Evolutionary conservation across 2,888 invertebrate genomes (phyloP).

Genomic region (Epirrita christyi): DNA sequence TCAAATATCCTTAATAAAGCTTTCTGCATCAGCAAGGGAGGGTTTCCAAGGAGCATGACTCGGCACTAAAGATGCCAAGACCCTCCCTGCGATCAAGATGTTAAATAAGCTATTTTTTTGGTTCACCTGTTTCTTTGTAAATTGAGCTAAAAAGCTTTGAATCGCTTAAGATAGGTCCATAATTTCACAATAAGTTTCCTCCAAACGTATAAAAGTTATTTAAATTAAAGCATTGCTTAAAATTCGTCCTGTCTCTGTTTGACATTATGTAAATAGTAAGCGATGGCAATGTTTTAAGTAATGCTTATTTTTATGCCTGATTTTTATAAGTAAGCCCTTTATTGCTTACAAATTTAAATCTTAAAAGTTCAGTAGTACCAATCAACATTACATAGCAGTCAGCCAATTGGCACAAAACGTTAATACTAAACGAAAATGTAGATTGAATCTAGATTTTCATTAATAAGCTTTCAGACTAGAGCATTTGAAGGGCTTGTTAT

Average conservation of each 20-base stretch:
- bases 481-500: constrained; percentile 2
- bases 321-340: too few species aligned
- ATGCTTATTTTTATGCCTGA: too few species aligned
- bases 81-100: constrained; percentile 66
- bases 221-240: too few species aligned
- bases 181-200: too few species aligned
- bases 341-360: too few species aligned
- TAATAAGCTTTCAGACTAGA: constrained; percentile 1
- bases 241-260: too few species aligned
- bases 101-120: constrained; percentile 64
- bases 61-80: constrained; percentile 55
- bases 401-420: background rate
- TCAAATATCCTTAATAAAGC: constrained; percentile 32
- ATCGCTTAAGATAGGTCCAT: background rate
- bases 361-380: background rate
- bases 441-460: background rate
- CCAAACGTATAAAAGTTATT: too few species aligned
- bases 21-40: constrained; percentile 32
- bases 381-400: background rate
- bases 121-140: constrained; percentile 44
- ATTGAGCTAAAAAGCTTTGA: constrained; percentile 16
- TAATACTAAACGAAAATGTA: background rate
- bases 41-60: constrained; percentile 63
- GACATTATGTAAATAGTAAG: too few species aligned
- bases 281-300: too few species aligned